phyloP scores from a whole-genome alignment of 2,113 vertebrate genomes.

The Alligator mississippiensis region DNA sequence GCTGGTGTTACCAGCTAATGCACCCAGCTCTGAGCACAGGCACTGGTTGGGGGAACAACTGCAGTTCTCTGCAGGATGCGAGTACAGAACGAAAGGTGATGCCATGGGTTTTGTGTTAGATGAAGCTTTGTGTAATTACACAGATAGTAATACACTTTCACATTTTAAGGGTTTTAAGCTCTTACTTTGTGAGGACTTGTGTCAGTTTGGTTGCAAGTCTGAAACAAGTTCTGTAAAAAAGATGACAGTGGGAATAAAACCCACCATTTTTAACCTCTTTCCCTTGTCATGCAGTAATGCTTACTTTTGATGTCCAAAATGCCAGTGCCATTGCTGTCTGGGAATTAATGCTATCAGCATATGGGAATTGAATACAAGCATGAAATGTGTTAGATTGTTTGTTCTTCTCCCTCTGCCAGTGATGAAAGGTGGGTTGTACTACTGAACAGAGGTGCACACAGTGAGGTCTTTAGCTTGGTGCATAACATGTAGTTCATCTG shows the following conservation, averaged over 20 bases:
- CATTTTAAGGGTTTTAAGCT: constrained; percentile 7
- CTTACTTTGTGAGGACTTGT: neutral
- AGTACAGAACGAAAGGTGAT: neutral
- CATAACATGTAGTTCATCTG: neutral
- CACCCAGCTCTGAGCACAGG: neutral
- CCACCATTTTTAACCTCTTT: neutral
- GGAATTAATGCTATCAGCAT: neutral
- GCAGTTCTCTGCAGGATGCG: neutral
- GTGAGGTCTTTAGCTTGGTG: neutral
- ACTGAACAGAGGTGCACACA: neutral
- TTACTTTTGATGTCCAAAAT: neutral
- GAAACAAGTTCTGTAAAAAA: neutral
- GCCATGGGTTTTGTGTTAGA: neutral
- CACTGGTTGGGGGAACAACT: neutral
- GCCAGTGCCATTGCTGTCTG: neutral
- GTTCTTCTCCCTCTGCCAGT: neutral
- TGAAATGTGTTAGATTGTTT: neutral
- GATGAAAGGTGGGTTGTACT: neutral
- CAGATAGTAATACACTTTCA: neutral
- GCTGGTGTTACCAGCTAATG: neutral
- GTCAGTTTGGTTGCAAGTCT: neutral
- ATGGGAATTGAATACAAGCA: neutral
- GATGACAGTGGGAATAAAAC: neutral
- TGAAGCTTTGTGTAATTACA: neutral
- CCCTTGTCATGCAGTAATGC: neutral